A percentile compares a stretch with the other conserved stretches of the same genome.
Conservation (phyloP, 2,888 invertebrate species). For the Scaptomyza tumidula region DNA sequence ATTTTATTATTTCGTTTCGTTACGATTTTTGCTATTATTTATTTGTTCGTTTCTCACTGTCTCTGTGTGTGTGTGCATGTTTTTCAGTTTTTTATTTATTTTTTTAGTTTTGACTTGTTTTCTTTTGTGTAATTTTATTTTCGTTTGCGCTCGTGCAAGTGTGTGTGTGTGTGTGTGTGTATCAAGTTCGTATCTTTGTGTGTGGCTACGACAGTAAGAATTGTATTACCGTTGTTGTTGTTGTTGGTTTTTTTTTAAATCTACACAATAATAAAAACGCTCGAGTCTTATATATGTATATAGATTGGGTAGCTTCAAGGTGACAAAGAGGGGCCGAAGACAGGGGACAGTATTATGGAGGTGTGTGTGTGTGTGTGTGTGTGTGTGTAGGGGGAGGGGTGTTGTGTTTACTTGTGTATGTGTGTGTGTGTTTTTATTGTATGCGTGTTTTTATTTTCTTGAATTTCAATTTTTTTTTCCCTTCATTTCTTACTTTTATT, state of each 20-base stretch:
- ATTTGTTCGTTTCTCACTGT: slow-evolving; percentile 66
- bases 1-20: slow-evolving; percentile 78
- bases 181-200: slow-evolving; percentile 75
- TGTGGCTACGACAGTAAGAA: slow-evolving; percentile 74
- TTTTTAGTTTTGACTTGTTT: slow-evolving; percentile 77
- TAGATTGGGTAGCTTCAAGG: slow-evolving; percentile 53
- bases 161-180: slow-evolving; percentile 34
- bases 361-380: not conserved
- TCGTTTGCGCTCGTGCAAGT: slow-evolving; percentile 40
- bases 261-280: slow-evolving; percentile 72
- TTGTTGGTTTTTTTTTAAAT: slow-evolving; percentile 64
- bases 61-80: slow-evolving; percentile 44
- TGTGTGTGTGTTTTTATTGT: slow-evolving; percentile 39
- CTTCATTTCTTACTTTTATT: slow-evolving; percentile 61
- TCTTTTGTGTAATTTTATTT: slow-evolving; percentile 79
- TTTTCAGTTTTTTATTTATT: slow-evolving; percentile 53
- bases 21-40: slow-evolving; percentile 79
- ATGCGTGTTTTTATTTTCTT: slow-evolving; percentile 64
- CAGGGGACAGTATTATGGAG: not conserved
- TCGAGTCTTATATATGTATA: slow-evolving; percentile 55
- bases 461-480: slow-evolving; percentile 54
- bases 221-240: slow-evolving; percentile 69
- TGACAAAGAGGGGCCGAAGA: slow-evolving; percentile 25
- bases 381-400: slow-evolving; percentile 3
- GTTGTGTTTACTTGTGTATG: slow-evolving; percentile 21